These are phyloP conservation scores for Diadromus collaris DNA, from an alignment of 2,888 invertebrate species.

Conservation along the genomic window DNA sequence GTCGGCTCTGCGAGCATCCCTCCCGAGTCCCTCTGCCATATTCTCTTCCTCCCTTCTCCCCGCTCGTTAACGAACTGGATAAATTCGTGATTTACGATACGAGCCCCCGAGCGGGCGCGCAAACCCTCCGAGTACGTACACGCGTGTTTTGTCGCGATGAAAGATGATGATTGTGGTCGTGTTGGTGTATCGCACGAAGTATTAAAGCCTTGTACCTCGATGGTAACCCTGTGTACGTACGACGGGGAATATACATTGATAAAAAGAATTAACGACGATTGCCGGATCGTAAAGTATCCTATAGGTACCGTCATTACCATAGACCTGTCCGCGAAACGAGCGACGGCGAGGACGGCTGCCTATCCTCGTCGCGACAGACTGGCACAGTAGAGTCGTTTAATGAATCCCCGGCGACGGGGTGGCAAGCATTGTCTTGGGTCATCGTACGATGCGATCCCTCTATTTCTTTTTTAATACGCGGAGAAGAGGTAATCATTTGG, in stretches of 20 bases:
- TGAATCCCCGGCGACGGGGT: conserved; percentile 23
- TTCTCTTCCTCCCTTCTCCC: conserved; percentile 19
- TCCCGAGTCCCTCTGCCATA: not conserved
- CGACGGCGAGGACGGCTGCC: conserved; percentile 15
- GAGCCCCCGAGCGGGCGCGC: conserved; percentile 9
- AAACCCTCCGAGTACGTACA: conserved; percentile 9
- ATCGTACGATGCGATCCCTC: not conserved
- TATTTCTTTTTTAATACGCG: not conserved
- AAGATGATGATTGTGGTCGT: conserved; percentile 47
- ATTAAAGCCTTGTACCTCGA: not conserved
- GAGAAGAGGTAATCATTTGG: not conserved
- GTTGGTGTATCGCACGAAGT: not conserved
- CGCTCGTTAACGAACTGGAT: conserved; percentile 62
- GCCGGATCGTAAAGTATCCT: conserved; percentile 48
- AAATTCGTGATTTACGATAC: conserved; percentile 67
- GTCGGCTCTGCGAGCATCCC: not conserved
- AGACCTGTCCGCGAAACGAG: conserved; percentile 23
- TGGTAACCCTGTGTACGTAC: not conserved
- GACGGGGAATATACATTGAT: conserved; percentile 7
- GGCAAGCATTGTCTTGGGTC: conserved; percentile 6
- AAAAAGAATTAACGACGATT: conserved; percentile 47
- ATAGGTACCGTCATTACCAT: conserved; percentile 56
- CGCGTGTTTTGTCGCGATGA: conserved; percentile 59
- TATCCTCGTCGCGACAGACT: not conserved
- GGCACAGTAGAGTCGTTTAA: conserved; percentile 30